Conservation (phyloP, 2,888 invertebrate genomes). For the Andrena minutula region DNA sequence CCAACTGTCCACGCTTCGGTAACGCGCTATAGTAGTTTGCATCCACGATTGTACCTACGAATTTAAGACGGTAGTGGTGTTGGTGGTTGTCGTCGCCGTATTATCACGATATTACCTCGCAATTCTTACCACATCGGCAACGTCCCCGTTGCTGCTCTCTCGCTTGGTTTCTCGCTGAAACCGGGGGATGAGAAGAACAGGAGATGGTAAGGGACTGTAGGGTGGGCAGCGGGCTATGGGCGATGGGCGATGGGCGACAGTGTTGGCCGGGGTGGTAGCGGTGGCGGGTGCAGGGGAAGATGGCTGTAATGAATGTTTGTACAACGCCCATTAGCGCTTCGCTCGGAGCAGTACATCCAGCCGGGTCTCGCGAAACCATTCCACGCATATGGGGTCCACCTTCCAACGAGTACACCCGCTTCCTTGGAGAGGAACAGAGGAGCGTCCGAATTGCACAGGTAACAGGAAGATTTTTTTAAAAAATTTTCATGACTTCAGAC, state of each 20-base stretch:
- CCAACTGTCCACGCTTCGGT: neutral
- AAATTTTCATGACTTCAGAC: neutral
- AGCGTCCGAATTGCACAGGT: neutral
- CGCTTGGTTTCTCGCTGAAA: constrained; percentile 8
- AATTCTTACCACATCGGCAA: constrained; percentile 61
- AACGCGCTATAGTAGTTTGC: neutral
- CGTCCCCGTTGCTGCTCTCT: constrained; percentile 44
- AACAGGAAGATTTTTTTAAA: neutral
- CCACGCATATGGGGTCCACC: constrained; percentile 79
- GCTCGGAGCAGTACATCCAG: constrained; percentile 59
- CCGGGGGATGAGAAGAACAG: constrained; percentile 8
- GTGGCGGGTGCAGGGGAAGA: constrained; percentile 52
- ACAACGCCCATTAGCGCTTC: constrained; percentile 83
- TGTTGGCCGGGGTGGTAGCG: neutral
- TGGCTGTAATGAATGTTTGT: constrained; percentile 84
- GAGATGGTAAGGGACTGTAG: neutral
- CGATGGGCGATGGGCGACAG: too few relatives aligned
- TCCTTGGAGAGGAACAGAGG: constrained; percentile 32
- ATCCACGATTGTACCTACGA: constrained; percentile 47
- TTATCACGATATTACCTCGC: constrained; percentile 9
- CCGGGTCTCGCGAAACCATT: constrained; percentile 79
- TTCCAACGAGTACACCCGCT: constrained; percentile 47
- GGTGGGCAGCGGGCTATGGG: neutral
- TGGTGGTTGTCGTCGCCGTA: too few relatives aligned
- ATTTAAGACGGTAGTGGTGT: neutral